These are phyloP conservation scores for Thamnaconus septentrionalis DNA, from an alignment of 2,113 vertebrate genomes.

Conservation along the genomic window DNA sequence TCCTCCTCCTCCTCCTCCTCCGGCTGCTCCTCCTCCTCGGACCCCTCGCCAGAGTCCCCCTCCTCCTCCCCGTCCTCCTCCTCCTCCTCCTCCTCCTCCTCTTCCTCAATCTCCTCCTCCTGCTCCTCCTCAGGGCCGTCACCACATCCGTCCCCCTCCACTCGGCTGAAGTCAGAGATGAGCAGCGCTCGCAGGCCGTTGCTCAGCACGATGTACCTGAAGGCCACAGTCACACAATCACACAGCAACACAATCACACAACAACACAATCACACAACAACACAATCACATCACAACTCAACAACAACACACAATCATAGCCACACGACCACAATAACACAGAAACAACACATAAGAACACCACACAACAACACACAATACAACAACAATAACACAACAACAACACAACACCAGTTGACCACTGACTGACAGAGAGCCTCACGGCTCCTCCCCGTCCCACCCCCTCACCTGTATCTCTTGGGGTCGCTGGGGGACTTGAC, in stretches of 20 bases:
- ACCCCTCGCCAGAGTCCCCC: slow-evolving; percentile 34
- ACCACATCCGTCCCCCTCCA: slow-evolving; percentile 38
- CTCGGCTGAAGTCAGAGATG: slow-evolving; percentile 88
- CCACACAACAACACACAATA: too few species aligned
- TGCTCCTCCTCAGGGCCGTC: slow-evolving; percentile 25
- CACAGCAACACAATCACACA: too few species aligned
- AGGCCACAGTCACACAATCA: neutral
- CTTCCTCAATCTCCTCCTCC: slow-evolving; percentile 1
- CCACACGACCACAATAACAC: too few species aligned
- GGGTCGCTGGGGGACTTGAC: slow-evolving; percentile 93
- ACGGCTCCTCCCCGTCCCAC: slow-evolving; percentile 8
- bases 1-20: slow-evolving; percentile 78
- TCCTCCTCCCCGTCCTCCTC: slow-evolving; percentile 65
- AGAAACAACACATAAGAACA: too few species aligned
- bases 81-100: slow-evolving; percentile 70
- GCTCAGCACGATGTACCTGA: slow-evolving; percentile 86
- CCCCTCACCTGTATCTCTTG: slow-evolving; percentile 89
- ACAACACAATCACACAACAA: too few species aligned
- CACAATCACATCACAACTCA: too few species aligned
- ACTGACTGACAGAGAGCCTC: neutral
- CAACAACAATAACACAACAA: neutral
- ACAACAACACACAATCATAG: too few species aligned
- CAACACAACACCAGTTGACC: neutral
- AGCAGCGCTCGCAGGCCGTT: slow-evolving; percentile 90
- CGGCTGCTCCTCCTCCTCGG: slow-evolving; percentile 71